These are phyloP conservation scores for Petrophora chlorosata DNA, from an alignment of 2,888 invertebrate genomes.

Conservation along the genomic window DNA sequence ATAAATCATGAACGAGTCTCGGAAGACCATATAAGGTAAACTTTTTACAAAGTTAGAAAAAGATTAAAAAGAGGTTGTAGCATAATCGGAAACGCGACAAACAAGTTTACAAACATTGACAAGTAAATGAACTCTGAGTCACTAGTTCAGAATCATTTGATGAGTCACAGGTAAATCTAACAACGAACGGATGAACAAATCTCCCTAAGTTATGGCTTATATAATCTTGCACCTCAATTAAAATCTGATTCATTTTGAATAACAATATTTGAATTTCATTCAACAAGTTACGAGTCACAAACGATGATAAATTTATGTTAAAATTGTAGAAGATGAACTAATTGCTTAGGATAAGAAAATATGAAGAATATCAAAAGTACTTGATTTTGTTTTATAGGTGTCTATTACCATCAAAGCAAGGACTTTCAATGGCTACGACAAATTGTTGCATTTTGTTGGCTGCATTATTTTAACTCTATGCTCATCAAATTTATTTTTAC, in stretches of 20 bases:
- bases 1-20: constrained; percentile 1
- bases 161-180: constrained; percentile 53
- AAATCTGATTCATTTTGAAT: not conserved
- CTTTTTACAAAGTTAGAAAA: constrained; percentile 11
- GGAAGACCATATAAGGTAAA: constrained; percentile 18
- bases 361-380: no score
- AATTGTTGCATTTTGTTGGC: no score
- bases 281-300: no score
- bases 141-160: constrained; percentile 56
- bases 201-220: no score
- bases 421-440: no score
- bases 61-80: constrained; percentile 10
- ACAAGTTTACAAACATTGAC: constrained; percentile 47
- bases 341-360: no score
- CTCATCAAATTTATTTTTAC: not conserved
- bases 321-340: no score
- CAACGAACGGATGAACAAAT: constrained; percentile 44
- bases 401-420: no score
- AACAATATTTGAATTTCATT: no score
- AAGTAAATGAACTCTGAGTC: constrained; percentile 73
- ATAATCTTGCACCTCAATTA: constrained; percentile 4
- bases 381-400: no score
- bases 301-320: no score
- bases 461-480: no score
- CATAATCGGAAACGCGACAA: constrained; percentile 25